Conservation (phyloP, 2,113 vertebrate genomes). For the Rattus rattus region DNA sequence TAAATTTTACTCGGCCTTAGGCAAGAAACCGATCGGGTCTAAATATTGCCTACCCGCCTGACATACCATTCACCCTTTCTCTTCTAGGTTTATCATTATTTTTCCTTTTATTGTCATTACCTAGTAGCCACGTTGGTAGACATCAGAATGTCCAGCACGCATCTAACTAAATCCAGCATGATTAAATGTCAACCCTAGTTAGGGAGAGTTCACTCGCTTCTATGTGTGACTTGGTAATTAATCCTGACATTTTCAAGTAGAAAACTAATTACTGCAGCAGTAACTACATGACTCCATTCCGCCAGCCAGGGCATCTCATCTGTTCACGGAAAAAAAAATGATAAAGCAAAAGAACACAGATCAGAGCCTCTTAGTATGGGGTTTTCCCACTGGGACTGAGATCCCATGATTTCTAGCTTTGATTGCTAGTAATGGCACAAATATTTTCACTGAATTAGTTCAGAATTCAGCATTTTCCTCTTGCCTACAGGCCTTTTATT, state of each 20-base stretch:
- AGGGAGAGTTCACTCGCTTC: neutral
- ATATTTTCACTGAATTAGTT: conserved; percentile 1
- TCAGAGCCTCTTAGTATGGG: neutral
- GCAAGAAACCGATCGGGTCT: neutral
- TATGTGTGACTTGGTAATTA: conserved; percentile 45
- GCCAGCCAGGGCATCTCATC: neutral
- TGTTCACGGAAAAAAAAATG: conserved; percentile 44
- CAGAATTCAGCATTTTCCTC: neutral
- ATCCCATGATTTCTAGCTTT: neutral
- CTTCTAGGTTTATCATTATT: neutral
- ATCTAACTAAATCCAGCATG: conserved; percentile 44
- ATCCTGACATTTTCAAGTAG: conserved; percentile 54
- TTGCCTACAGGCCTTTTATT: neutral
- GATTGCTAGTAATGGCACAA: neutral
- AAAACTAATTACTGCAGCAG: conserved; percentile 59
- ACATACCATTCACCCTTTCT: neutral
- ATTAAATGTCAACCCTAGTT: conserved; percentile 38
- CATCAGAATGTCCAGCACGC: neutral
- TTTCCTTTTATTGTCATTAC: neutral
- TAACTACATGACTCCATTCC: conserved; percentile 9
- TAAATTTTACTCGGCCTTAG: neutral
- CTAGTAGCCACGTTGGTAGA: neutral
- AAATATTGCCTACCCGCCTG: neutral
- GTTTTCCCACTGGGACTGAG: neutral
- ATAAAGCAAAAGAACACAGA: conserved; percentile 9